Evolutionary conservation across 2,113 vertebrate genomes (phyloP).

Genomic region (Embiotoca jacksoni): DNA sequence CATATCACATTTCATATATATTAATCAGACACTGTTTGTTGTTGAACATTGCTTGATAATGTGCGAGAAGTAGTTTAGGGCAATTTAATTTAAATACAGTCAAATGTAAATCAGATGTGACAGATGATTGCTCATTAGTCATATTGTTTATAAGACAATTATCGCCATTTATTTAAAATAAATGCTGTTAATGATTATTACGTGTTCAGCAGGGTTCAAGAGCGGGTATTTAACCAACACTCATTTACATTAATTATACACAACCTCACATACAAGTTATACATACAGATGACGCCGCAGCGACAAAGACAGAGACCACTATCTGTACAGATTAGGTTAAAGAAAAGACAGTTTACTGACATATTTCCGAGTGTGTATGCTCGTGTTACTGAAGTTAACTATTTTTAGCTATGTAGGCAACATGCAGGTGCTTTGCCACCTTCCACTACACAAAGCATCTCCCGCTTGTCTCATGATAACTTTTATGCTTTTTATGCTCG

Average conservation of each 20-base stretch:
- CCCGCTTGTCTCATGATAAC: background rate
- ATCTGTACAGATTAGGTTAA: constrained; percentile 29
- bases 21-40: background rate
- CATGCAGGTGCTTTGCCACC: constrained; percentile 17
- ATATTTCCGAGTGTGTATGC: constrained; percentile 9
- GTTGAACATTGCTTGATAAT: background rate
- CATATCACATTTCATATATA: background rate
- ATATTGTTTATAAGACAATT: constrained; percentile 35
- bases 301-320: background rate
- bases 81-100: constrained; percentile 1
- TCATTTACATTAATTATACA: constrained; percentile 46
- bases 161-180: constrained; percentile 27
- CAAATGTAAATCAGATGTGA: constrained; percentile 10
- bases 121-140: constrained; percentile 16
- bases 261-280: constrained; percentile 3
- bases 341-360: constrained; percentile 16
- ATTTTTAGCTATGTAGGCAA: background rate
- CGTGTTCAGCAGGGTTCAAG: constrained; percentile 27
- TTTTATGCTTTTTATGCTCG: constrained; percentile 2
- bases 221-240: constrained; percentile 23
- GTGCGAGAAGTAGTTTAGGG: background rate
- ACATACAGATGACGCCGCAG: constrained; percentile 18
- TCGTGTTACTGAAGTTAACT: constrained; percentile 14
- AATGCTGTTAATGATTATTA: constrained; percentile 41
- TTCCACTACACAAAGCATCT: background rate